Base-by-base conservation (phyloP, 2,113 vertebrate species). In the Microcebus murinus region DNA sequence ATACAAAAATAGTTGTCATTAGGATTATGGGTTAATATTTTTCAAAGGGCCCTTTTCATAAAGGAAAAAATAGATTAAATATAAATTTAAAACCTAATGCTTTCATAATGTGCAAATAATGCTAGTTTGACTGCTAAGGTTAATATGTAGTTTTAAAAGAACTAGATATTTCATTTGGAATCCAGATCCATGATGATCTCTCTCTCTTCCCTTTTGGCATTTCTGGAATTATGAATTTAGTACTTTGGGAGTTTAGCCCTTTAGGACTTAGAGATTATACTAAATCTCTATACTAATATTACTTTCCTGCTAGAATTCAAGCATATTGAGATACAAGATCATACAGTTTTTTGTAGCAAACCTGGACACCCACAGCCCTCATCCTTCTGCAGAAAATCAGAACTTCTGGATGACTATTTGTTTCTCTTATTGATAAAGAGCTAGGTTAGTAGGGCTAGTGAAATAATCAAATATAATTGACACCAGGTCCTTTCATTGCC, bases 151-250 rank as follows among this genome's bases (percentile, higher is more conserved):
- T 74, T 87, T 61, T 70, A 18, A 93, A 90, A 77, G 42, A 61
- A 70, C 52, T 71, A 71, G 36, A 39, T 87, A 89, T 80, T 89
- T 79, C 79, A n/a, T 39, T 94, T 85, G 73, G 84, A 48, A 63
- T 73, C 20, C 48, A 29, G 27, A 61, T 59, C 42, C 31, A 12
- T 63, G 12, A 52, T 76, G 21, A 73, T 45, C 15, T 79, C 34
- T 93, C 55, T 59, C 42, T 63, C 27, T 59, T 31, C 25, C 83
- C 17, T n/a, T 52, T 31, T 25, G 57, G 12, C 48, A 50, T 85
- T 85, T 89, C 85, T 50, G 7, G 81, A 94, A 76, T 29, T 18
- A 82, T 55, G 29, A 90, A 82, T 36, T 55, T 81, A 81, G 39
- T 45, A 45, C 48, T 74, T 42, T 13, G 39, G 34, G 29, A 76